These are phyloP conservation scores for Sebastes kiyomatsui DNA, from an alignment of 2,797 vertebrate genomes.

Conservation along the genomic window DNA sequence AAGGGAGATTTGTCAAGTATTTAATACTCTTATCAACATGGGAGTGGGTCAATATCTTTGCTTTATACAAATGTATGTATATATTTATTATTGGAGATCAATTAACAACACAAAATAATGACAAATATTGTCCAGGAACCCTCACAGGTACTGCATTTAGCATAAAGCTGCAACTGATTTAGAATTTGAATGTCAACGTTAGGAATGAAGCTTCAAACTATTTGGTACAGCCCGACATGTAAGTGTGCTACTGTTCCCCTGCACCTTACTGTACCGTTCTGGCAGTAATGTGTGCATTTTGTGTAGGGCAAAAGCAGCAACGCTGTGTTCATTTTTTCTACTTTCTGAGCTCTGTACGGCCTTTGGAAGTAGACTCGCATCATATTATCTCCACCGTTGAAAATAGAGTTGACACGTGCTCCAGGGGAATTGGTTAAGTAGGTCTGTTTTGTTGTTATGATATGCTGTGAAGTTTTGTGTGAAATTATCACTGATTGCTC, in stretches of 20 bases:
- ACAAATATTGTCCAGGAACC: too few relatives aligned
- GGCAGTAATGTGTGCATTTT: not conserved
- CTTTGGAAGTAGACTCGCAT: conserved; percentile 9
- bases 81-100: too few relatives aligned
- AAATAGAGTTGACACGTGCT: conserved; percentile 45
- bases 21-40: too few relatives aligned
- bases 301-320: not conserved
- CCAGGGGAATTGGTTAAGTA: conserved; percentile 43
- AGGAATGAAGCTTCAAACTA: not conserved
- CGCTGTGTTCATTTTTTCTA: not conserved
- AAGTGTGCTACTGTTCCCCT: not conserved
- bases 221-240: not conserved
- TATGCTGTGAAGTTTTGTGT: conserved; percentile 37
- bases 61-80: too few relatives aligned
- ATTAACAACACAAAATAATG: too few relatives aligned
- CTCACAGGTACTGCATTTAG: too few relatives aligned
- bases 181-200: not conserved
- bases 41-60: too few relatives aligned
- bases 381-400: conserved; percentile 22
- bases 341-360: conserved; percentile 9
- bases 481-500: conserved; percentile 46
- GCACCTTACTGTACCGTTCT: not conserved
- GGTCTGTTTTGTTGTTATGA: conserved; percentile 49
- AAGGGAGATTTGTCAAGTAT: too few relatives aligned
- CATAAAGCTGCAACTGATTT: too few relatives aligned